phyloP scores from a whole-genome alignment of 2,113 vertebrate genomes.

The Gallinago undulata region DNA sequence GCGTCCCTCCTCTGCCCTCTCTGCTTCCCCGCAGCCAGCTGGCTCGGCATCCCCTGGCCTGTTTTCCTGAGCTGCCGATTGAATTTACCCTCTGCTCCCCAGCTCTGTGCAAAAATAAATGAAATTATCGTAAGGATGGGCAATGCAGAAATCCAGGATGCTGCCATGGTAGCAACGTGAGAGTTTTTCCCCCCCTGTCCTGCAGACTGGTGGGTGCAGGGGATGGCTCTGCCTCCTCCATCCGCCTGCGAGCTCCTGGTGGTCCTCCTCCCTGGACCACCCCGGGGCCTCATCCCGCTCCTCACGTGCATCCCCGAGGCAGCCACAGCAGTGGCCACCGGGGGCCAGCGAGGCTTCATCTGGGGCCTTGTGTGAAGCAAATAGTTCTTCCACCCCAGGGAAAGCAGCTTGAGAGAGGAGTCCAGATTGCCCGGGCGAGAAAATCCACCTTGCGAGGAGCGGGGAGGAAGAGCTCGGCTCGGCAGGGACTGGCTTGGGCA shows the following conservation, averaged over 20 bases:
- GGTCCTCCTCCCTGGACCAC: background rate
- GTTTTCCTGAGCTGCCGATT: background rate
- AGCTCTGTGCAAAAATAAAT: background rate
- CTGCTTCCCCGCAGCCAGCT: background rate
- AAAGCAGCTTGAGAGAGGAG: background rate
- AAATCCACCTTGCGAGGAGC: background rate
- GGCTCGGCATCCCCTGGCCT: background rate
- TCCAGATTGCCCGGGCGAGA: background rate
- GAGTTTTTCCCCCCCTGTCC: background rate
- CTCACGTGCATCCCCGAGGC: accelerated
- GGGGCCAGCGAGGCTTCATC: accelerated
- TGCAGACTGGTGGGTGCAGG: background rate
- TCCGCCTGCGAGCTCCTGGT: background rate
- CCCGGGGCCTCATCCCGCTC: accelerated
- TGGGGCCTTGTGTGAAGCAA: background rate
- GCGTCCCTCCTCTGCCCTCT: background rate
- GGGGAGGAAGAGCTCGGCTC: background rate
- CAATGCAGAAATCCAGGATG: background rate
- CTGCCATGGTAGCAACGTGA: accelerated
- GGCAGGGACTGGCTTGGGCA: background rate
- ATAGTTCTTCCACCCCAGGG: background rate
- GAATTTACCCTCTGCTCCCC: background rate
- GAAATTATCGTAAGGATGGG: background rate
- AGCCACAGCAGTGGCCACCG: accelerated
- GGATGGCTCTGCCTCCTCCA: background rate